Evolutionary conservation across 2,888 invertebrate genomes (phyloP).

Genomic region (Oligia strigilis): DNA sequence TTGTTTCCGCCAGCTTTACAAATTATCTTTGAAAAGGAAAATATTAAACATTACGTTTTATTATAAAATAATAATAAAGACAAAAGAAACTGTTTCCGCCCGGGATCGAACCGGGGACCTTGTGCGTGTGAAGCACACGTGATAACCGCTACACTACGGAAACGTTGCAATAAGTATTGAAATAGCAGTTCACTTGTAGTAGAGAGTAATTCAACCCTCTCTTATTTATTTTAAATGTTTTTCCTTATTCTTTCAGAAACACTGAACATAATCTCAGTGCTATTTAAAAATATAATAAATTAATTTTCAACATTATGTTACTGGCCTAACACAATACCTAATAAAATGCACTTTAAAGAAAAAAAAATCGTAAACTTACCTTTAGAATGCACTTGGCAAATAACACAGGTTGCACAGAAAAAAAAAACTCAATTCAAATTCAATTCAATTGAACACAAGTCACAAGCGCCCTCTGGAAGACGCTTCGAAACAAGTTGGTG

Average conservation of each 20-base stretch:
- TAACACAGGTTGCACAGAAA: constrained; percentile 51
- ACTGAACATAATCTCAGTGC: too few relatives aligned
- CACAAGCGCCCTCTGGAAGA: constrained; percentile 78
- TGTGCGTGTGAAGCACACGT: constrained; percentile 95
- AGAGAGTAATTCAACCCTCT: neutral
- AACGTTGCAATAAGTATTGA: constrained; percentile 71
- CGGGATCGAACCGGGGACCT: constrained; percentile 93
- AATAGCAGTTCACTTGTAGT: constrained; percentile 20
- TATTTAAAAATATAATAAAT: neutral
- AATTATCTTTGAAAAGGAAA: neutral
- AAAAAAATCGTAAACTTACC: constrained; percentile 67
- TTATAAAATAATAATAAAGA: too few relatives aligned
- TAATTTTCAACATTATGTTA: neutral
- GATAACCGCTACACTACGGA: constrained; percentile 95
- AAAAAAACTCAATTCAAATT: constrained; percentile 46
- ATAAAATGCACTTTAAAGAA: neutral
- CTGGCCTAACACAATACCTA: neutral
- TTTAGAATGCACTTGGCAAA: constrained; percentile 60
- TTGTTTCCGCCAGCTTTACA: neutral
- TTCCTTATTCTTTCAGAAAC: neutral
- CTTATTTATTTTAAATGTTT: neutral
- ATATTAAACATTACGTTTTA: neutral
- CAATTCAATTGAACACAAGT: constrained; percentile 62
- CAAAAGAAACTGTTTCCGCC: constrained; percentile 89
- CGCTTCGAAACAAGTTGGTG: constrained; percentile 74